phyloP scores from a whole-genome alignment of 53 echinoderm and acorn worm species.

The Henricia sp. region DNA sequence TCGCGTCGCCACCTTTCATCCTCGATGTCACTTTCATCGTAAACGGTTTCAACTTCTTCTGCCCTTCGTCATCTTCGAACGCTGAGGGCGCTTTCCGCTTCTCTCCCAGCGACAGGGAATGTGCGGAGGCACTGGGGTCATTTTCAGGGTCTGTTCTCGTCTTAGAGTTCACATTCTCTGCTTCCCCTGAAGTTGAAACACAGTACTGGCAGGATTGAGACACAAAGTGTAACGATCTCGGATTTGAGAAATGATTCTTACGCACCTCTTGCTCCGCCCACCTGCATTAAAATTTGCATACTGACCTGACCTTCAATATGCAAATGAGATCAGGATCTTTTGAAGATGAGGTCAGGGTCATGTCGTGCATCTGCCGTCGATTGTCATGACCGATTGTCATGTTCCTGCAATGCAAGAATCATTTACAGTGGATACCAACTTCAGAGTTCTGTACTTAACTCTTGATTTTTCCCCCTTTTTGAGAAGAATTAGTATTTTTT shows the following conservation, averaged over 20 bases:
- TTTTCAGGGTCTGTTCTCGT: conserved; percentile 39
- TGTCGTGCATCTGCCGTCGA: conserved; percentile 12
- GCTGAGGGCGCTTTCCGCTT: conserved; percentile 36
- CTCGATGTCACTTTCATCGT: conserved; percentile 23
- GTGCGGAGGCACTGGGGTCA: conserved; percentile 19
- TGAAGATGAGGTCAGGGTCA: conserved; percentile 4
- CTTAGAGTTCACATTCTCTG: conserved; percentile 40
- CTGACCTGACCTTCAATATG: conserved; percentile 18
- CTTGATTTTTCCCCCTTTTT: no score
- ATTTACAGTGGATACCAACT: conserved; percentile 48
- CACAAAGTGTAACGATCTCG: conserved; percentile 5
- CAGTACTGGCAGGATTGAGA: conserved; percentile 57
- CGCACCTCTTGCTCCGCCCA: conserved; percentile 36
- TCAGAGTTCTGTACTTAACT: not conserved
- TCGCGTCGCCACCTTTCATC: conserved; percentile 3
- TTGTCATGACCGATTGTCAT: conserved; percentile 22
- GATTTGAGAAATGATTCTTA: conserved; percentile 1
- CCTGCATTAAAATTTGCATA: conserved; percentile 9
- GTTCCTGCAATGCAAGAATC: conserved; percentile 51
- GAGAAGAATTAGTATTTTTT: no score
- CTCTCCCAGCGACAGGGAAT: conserved; percentile 19
- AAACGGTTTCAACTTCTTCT: conserved; percentile 37
- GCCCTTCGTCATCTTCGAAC: conserved; percentile 4
- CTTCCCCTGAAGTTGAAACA: conserved; percentile 59
- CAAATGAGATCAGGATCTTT: conserved; percentile 41